These are phyloP conservation scores for Caenorhabditis auriculariae DNA, from an alignment of 2,888 invertebrate genomes.

Conservation along the genomic window DNA sequence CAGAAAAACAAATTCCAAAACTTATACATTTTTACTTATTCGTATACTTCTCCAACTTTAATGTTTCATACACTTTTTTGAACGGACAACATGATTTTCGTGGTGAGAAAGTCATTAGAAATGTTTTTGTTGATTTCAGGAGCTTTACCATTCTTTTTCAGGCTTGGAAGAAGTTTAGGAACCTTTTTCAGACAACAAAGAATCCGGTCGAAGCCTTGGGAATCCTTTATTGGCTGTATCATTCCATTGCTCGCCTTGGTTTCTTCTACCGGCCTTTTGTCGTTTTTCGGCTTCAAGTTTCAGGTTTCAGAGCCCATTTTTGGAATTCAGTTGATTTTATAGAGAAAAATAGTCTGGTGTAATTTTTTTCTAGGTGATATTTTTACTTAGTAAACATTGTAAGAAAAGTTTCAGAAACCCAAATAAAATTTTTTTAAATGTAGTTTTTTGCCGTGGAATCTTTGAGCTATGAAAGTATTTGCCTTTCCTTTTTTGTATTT, in stretches of 20 bases:
- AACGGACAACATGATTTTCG: no score
- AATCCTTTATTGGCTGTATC: constrained; percentile 52
- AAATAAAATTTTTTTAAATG: no score
- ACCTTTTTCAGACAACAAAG: constrained; percentile 29
- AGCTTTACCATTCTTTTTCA: no score
- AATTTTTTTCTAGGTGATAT: no score
- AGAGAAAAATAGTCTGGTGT: no score
- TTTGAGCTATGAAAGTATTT: no score
- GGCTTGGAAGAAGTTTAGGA: no score
- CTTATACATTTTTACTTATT: not conserved
- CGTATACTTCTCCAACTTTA: not conserved
- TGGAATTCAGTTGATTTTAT: not conserved
- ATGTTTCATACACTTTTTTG: not conserved
- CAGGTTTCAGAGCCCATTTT: constrained; percentile 20
- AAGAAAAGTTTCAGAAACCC: no score
- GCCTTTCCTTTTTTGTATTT: not conserved
- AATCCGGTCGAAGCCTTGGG: constrained; percentile 50
- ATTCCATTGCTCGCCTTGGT: constrained; percentile 52
- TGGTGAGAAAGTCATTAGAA: no score
- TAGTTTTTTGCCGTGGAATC: no score
- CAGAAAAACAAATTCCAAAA: constrained; percentile 3
- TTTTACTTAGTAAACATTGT: no score
- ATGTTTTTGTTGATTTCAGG: no score
- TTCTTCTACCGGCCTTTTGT: constrained; percentile 44
- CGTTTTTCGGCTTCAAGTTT: constrained; percentile 38